phyloP scores from a whole-genome alignment of 1,140 invertebrate genomes.

The Drosophila kohkoa region DNA sequence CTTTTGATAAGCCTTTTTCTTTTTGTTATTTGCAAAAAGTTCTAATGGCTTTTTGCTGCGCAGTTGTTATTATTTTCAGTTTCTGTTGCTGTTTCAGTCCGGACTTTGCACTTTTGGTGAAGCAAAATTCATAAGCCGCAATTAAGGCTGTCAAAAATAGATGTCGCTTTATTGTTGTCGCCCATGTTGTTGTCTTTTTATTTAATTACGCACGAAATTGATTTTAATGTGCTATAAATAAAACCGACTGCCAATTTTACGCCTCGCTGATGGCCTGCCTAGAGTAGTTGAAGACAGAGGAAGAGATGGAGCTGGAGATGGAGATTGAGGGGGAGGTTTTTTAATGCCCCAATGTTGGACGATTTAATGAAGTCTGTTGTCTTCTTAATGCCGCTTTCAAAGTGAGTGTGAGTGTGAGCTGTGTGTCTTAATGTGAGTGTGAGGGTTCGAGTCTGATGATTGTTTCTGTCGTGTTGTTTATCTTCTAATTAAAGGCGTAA shows the following conservation, averaged over 20 bases:
- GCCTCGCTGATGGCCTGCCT: conserved; percentile 28
- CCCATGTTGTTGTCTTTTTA: conserved; percentile 38
- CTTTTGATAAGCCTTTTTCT: background rate
- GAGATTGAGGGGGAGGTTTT: conserved; percentile 10
- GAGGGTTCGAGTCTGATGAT: conserved; percentile 23
- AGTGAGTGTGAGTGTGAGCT: background rate
- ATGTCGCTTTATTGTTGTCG: conserved; percentile 32
- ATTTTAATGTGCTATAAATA: conserved; percentile 79
- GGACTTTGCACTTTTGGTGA: background rate
- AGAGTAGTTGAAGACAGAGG: background rate
- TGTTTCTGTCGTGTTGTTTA: conserved; percentile 49
- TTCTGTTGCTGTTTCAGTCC: too few relatives aligned
- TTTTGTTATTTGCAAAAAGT: conserved; percentile 2
- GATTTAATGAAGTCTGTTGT: conserved; percentile 77
- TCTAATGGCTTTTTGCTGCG: conserved; percentile 4
- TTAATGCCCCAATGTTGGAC: conserved; percentile 53
- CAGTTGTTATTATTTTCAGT: background rate
- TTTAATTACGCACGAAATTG: conserved; percentile 79
- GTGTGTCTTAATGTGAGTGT: conserved; percentile 9
- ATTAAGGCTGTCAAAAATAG: conserved; percentile 54
- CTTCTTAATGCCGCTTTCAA: conserved; percentile 23
- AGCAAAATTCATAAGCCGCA: conserved; percentile 40
- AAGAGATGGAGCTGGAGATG: background rate
- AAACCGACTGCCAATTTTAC: conserved; percentile 68
- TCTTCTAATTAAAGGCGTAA: conserved; percentile 76